These are phyloP conservation scores for Lasiurus cinereus DNA, from an alignment of 2,113 vertebrate genomes.

Conservation along the genomic window DNA sequence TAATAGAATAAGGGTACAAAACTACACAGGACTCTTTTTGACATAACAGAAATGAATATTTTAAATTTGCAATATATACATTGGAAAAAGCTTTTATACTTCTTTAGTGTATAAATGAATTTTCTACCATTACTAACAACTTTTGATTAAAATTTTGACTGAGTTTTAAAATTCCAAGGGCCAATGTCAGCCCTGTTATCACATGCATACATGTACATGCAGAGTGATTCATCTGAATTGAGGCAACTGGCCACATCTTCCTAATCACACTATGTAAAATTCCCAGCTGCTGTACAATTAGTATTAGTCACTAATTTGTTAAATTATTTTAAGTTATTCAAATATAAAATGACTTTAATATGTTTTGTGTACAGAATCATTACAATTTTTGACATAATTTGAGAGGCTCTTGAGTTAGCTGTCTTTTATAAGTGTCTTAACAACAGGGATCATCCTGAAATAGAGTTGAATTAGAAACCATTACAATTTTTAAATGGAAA, in stretches of 20 bases:
- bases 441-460: not conserved
- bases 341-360: slow-evolving; percentile 46
- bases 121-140: not conserved
- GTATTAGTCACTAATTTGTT: not conserved
- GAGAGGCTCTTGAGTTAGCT: not conserved
- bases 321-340: slow-evolving; percentile 13
- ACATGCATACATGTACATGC: not conserved
- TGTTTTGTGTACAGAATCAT: not conserved
- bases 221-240: not conserved
- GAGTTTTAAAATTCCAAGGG: slow-evolving; percentile 8
- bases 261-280: not conserved
- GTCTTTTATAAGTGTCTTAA: not conserved
- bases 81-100: not conserved
- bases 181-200: not conserved
- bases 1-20: not conserved
- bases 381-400: not conserved
- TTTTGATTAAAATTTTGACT: slow-evolving; percentile 3
- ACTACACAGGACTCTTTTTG: not conserved
- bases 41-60: not conserved
- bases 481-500: not conserved
- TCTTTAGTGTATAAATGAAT: not conserved
- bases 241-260: not conserved
- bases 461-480: not conserved
- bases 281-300: not conserved
- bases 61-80: not conserved